These are phyloP conservation scores for Aphodius granarius DNA, from an alignment of 2,888 invertebrate genomes.

Conservation along the genomic window DNA sequence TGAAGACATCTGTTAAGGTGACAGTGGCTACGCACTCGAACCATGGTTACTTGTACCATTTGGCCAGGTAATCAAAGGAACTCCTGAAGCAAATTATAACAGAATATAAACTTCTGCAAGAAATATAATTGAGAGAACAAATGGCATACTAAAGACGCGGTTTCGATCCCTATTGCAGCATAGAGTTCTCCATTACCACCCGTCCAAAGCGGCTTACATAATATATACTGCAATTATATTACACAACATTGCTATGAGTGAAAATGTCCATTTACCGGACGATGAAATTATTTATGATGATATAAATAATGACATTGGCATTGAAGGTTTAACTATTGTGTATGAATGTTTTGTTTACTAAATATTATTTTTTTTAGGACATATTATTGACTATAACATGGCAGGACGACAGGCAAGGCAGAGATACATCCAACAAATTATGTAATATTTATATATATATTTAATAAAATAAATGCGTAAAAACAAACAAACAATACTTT, in stretches of 20 bases:
- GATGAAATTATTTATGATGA: not conserved
- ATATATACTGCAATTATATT: slow-evolving; percentile 9
- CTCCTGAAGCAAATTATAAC: slow-evolving; percentile 33
- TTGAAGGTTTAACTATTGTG: not conserved
- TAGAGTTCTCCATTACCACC: slow-evolving; percentile 35
- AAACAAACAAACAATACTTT: too few relatives aligned
- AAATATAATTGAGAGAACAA: slow-evolving; percentile 35
- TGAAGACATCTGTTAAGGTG: slow-evolving; percentile 22
- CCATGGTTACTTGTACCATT: slow-evolving; percentile 31
- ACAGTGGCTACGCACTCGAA: slow-evolving; percentile 36
- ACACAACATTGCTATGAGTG: slow-evolving; percentile 9
- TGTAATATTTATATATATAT: not conserved
- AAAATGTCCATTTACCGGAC: not conserved
- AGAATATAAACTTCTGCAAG: slow-evolving; percentile 28
- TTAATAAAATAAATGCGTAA: too few relatives aligned
- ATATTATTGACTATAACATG: not conserved
- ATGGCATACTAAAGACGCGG: slow-evolving; percentile 35
- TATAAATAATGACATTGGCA: not conserved
- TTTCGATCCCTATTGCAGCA: slow-evolving; percentile 39
- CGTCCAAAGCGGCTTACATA: slow-evolving; percentile 34
- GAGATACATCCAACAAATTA: not conserved
- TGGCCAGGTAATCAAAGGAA: slow-evolving; percentile 26
- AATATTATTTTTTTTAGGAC: not conserved
- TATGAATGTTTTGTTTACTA: not conserved
- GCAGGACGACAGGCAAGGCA: not conserved